Evolutionary conservation across 37 sponge, comb jelly and placozoan genomes (phyloP).

Genomic region (Cliona cf. orientalis): DNA sequence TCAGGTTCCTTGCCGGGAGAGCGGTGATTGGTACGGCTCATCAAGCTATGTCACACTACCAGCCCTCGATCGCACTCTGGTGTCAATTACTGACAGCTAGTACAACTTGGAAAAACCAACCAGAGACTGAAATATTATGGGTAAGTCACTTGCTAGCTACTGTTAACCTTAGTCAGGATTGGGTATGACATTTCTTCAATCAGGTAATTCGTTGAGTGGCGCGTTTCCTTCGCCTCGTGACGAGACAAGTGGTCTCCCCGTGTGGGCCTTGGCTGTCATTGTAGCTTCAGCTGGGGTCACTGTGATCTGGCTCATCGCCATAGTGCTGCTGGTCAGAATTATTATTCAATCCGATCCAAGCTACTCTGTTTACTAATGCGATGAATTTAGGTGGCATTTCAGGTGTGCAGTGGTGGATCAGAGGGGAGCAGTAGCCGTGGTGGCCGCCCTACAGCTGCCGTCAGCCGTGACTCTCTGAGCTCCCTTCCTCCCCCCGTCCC

Average conservation of each 20-base stretch:
- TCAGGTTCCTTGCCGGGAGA: no score
- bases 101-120: no score
- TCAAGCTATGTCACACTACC: no score
- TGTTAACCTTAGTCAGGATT: no score
- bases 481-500: neutral
- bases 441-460: neutral
- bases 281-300: slow-evolving; percentile 30
- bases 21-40: no score
- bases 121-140: no score
- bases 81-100: no score
- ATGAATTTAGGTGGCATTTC: slow-evolving; percentile 2
- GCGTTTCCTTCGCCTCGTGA: slow-evolving; percentile 37
- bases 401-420: neutral
- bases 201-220: no score
- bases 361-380: neutral
- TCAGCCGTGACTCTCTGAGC: neutral
- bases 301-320: slow-evolving; percentile 42
- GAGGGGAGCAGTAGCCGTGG: neutral
- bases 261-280: slow-evolving; percentile 48
- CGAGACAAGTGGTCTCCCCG: slow-evolving; percentile 11
- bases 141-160: no score
- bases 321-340: slow-evolving; percentile 48
- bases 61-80: no score
- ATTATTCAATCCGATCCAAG: neutral
- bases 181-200: no score